Conservation (phyloP, 2,888 invertebrate species). For the Mesochorus sp. region DNA sequence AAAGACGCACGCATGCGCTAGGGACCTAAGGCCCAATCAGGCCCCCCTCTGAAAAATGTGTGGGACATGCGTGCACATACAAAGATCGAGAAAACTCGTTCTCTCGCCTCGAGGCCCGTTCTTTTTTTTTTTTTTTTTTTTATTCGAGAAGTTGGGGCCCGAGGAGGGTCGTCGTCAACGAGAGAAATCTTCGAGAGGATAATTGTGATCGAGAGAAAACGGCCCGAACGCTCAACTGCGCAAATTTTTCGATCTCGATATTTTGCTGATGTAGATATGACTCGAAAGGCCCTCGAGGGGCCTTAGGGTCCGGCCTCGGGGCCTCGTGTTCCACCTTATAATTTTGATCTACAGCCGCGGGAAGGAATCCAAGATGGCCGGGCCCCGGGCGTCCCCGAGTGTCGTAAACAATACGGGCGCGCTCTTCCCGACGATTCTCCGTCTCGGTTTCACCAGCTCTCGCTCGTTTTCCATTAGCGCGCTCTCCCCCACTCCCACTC, state of each 20-base stretch:
- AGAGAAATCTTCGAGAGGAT: background rate
- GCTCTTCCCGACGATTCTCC: slow-evolving; percentile 9
- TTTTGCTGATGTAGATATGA: too few relatives aligned
- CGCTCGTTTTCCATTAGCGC: slow-evolving; percentile 62
- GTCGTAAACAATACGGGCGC: slow-evolving; percentile 74
- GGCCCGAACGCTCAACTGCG: too few relatives aligned
- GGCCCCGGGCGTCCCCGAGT: slow-evolving; percentile 63
- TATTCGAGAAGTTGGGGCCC: too few relatives aligned
- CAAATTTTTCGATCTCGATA: too few relatives aligned
- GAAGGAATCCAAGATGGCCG: slow-evolving; percentile 78
- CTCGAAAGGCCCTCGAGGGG: too few relatives aligned
- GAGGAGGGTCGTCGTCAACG: slow-evolving; percentile 34
- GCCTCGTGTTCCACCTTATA: slow-evolving; percentile 76
- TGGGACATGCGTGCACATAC: too few relatives aligned
- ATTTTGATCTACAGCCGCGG: slow-evolving; percentile 76
- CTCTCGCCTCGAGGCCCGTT: background rate
- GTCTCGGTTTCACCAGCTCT: slow-evolving; percentile 28
- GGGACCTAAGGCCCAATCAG: background rate
- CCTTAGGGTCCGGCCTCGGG: too few relatives aligned
- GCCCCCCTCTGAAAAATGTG: too few relatives aligned
- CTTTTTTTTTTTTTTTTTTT: too few relatives aligned
- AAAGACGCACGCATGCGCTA: slow-evolving; percentile 54
- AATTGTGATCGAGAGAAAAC: background rate
- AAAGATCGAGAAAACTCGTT: slow-evolving; percentile 45
- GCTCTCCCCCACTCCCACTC: too few relatives aligned